phyloP scores from a whole-genome alignment of 2,888 invertebrate genomes.

The Sycophila texana region DNA sequence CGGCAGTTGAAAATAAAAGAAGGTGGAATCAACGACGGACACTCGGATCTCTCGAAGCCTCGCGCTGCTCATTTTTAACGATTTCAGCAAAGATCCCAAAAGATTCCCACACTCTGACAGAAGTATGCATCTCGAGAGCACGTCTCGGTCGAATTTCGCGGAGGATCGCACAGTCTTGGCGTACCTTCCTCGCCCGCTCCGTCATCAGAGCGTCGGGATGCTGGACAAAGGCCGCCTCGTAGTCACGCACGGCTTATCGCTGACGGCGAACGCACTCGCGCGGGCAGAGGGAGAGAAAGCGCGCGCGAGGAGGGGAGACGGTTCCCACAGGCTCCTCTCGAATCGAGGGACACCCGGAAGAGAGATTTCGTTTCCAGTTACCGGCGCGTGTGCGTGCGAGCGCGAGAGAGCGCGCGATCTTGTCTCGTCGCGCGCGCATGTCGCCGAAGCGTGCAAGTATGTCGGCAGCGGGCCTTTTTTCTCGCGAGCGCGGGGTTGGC shows the following conservation, averaged over 20 bases:
- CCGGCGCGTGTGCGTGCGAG: constrained; percentile 1
- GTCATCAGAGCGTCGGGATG: too few species aligned
- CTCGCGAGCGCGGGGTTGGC: not conserved
- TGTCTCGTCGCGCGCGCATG: constrained; percentile 19
- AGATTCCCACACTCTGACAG: too few species aligned
- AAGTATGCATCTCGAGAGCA: too few species aligned
- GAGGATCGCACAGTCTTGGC: too few species aligned
- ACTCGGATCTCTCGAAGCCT: too few species aligned
- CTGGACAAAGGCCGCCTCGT: too few species aligned
- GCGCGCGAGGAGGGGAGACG: constrained; percentile 49
- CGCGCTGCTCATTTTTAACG: too few species aligned
- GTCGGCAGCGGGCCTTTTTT: not conserved
- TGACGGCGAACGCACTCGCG: constrained; percentile 64
- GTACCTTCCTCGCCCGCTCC: too few species aligned
- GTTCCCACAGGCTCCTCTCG: constrained; percentile 70
- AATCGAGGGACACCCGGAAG: constrained; percentile 61
- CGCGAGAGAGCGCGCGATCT: not conserved
- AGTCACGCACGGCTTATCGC: constrained; percentile 1
- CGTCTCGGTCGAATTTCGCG: too few species aligned
- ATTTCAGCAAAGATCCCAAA: too few species aligned
- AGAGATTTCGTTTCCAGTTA: constrained; percentile 54
- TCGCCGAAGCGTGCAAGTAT: constrained; percentile 6
- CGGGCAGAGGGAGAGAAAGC: constrained; percentile 53
- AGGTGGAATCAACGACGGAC: too few species aligned
- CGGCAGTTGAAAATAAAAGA: too few species aligned